Evolutionary conservation across 2,797 vertebrate genomes (phyloP).

Genomic region (Chromis chromis): DNA sequence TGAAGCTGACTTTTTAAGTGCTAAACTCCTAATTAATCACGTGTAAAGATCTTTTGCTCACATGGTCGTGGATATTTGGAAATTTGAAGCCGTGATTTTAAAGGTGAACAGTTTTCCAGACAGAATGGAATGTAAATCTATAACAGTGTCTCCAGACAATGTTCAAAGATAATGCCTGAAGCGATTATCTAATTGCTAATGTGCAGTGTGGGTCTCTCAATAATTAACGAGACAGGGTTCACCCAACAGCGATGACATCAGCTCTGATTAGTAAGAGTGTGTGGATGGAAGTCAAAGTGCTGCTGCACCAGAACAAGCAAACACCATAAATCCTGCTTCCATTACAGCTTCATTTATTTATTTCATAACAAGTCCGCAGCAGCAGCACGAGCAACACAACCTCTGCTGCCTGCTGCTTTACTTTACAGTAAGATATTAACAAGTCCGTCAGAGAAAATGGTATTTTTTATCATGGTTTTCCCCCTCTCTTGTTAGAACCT

Average conservation of each 20-base stretch:
- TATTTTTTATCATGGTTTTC: slow-evolving; percentile 2
- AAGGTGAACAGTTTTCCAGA: neutral
- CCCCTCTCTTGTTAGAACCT: slow-evolving; percentile 12
- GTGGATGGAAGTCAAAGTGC: slow-evolving; percentile 38
- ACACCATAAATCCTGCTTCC: slow-evolving; percentile 23
- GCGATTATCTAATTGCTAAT: slow-evolving; percentile 53
- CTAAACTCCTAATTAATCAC: neutral
- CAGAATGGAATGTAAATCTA: slow-evolving; percentile 18
- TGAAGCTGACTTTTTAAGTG: neutral
- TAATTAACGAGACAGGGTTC: slow-evolving; percentile 62
- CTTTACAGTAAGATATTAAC: slow-evolving; percentile 6
- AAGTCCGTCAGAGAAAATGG: neutral
- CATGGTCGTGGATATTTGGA: neutral
- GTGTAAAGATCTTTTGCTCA: neutral
- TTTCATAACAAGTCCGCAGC: slow-evolving; percentile 13
- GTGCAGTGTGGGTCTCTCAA: slow-evolving; percentile 49
- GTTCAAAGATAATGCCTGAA: slow-evolving; percentile 33
- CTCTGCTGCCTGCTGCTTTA: slow-evolving; percentile 5
- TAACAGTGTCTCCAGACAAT: slow-evolving; percentile 8
- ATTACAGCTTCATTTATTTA: slow-evolving; percentile 30
- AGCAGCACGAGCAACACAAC: neutral
- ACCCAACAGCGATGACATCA: slow-evolving; percentile 53
- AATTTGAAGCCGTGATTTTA: neutral
- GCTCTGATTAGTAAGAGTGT: slow-evolving; percentile 45
- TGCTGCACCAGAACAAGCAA: slow-evolving; percentile 14